Percentiles rank a stretch among this genome's conserved stretches.
Evolutionary conservation across 2,113 vertebrate genomes (phyloP).

Genomic region (Elachura formosa): DNA sequence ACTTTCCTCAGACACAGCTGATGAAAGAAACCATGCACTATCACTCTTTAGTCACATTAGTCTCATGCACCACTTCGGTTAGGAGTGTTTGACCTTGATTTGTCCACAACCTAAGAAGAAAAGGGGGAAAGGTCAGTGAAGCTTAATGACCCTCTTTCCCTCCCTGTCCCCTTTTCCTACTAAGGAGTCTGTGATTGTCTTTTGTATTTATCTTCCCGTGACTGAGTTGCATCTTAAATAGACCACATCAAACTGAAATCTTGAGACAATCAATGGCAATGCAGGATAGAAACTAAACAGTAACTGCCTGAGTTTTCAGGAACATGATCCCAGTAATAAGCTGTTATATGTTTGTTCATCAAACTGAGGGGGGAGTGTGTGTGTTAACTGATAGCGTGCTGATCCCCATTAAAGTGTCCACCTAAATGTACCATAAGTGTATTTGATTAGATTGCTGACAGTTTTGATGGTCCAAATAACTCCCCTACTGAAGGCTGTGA

Average conservation of each 20-base stretch:
- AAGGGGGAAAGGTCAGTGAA: not conserved
- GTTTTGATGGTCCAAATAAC: not conserved
- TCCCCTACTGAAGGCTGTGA: not conserved
- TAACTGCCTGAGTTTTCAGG: not conserved
- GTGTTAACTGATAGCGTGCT: not conserved
- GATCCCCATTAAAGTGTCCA: not conserved
- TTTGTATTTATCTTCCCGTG: not conserved
- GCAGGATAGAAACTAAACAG: not conserved
- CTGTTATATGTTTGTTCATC: not conserved
- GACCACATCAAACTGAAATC: not conserved
- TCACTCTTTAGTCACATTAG: not conserved
- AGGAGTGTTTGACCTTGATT: not conserved
- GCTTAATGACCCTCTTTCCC: not conserved
- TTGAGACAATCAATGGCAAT: not conserved
- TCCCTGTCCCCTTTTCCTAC: not conserved
- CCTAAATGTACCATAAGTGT: not conserved
- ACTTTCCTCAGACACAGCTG: not conserved
- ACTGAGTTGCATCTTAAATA: not conserved
- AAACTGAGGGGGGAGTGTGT: fast-evolving
- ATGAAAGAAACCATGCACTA: not conserved
- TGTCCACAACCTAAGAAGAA: not conserved
- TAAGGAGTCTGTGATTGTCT: not conserved
- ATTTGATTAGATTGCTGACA: not conserved
- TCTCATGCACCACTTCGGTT: not conserved
- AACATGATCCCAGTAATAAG: not conserved